A percentile compares a stretch with the other conserved stretches of the same genome.
phyloP scores from a whole-genome alignment of 2,113 vertebrate genomes.

The Chlorocebus sabaeus region DNA sequence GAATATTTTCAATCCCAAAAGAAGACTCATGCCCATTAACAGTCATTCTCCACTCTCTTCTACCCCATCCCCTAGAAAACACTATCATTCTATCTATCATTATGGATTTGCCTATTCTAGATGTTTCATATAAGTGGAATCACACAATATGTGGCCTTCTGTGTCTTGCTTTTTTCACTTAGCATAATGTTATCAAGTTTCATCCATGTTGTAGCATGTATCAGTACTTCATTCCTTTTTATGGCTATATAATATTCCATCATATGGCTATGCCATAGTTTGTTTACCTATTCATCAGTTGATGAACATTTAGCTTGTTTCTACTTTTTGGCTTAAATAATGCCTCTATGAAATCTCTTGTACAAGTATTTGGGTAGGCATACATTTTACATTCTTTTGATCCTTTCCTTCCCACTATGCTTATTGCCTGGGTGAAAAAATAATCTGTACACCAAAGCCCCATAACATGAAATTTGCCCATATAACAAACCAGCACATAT shows the following conservation, averaged over 20 bases:
- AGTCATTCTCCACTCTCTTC: not conserved
- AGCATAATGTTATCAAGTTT: not conserved
- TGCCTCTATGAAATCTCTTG: not conserved
- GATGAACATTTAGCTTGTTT: not conserved
- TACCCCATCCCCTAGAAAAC: not conserved
- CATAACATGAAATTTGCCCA: too few species aligned
- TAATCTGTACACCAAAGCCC: too few species aligned
- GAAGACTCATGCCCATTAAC: not conserved
- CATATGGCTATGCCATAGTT: not conserved
- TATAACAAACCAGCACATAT: too few species aligned
- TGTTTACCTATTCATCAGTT: not conserved
- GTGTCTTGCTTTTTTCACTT: not conserved
- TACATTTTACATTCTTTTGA: not conserved
- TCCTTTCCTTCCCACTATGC: too few species aligned
- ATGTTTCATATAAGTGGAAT: not conserved
- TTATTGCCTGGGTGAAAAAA: too few species aligned
- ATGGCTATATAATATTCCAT: not conserved
- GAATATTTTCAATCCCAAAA: not conserved
- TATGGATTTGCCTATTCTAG: not conserved
- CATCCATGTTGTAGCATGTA: not conserved
- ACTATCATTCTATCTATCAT: not conserved
- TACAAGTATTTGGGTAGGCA: not conserved
- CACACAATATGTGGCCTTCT: not conserved
- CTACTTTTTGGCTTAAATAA: not conserved
- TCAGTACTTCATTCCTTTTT: not conserved